Base-by-base conservation (phyloP, 2,797 vertebrate genomes). In the Otolemur crassicaudatus region DNA sequence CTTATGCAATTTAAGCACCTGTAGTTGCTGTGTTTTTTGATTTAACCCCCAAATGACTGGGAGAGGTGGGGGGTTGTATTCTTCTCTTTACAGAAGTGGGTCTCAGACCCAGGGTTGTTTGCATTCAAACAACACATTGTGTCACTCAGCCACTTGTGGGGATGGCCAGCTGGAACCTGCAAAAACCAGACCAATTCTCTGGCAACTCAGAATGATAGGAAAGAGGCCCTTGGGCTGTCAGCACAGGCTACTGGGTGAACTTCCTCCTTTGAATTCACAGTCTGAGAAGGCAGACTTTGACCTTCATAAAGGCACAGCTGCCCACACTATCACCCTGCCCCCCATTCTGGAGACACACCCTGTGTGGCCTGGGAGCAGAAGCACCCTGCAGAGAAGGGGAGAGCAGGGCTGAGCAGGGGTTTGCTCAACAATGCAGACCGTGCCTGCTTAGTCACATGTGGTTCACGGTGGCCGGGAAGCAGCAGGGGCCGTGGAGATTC, bases 201-300 rank as follows among this genome's bases (percentile, higher is more conserved):
- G 56, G 65, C 76, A 87, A 77, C 69, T 80, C 34, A n/a, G 31
- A 11, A 23, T 20, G 46, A 29, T 14, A 49, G 56, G 29, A 53
- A 58, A 25, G 43, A 56, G 60, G 29, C 63, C 0, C 0, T 60
- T n/a, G 43, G 43, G 31, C 70, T 56, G 40, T 67, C 34, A 86
- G 79, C 69, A 69, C 10, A 31, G 75, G 77, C 10, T 7, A 20
- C 27, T 8, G 19, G 0, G 60, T 46, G 72, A 94, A 86, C 95
- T 89, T 91, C 89, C 91, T 91, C 83, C 86, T 91, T 97, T 70
- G 70, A 61, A 8, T 67, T 49, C 46, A 37, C 14, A 40, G 0
- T 3, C 27, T 49, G 13, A 23, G 56, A 60, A 88, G 86, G 63
- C 29, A 67, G 61, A 91, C 86, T 85, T 86, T 79, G 91, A 81